Evolutionary conservation across 2,797 vertebrate species (phyloP), one percentile per base, ranked within the genome.

Genomic region (Eupleurogrammus muticus): DNA sequence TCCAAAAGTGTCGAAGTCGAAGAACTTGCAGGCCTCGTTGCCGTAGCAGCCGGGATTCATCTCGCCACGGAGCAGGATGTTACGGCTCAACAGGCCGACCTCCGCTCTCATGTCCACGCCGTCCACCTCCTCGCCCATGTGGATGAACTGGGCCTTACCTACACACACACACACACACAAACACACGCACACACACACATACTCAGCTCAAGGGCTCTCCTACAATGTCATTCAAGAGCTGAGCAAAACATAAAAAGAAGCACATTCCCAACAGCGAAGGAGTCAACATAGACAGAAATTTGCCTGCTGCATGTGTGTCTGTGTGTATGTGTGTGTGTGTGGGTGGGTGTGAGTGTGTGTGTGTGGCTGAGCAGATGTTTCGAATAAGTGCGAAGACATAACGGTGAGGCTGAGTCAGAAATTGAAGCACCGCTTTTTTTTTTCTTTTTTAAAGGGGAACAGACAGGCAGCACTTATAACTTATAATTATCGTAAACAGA

Each of bases 51-150:
- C 7, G 0, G 79, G 71, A 80, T 98, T 94, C 95, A 95, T 94
- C 92, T 97, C 96, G 0, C 97, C 98, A 68, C 82, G 91, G 56
- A 99, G 68, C 54, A 95, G 73, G 1, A 99, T 66, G 70, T 98
- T 98, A 28, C 94, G 95, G 66, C 85, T 98, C 76, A 99, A 93
- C 53, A 99, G 92, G 17, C 96, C 97, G 2, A 99, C 97, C 79
- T 99, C 98, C 0, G 97, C 98, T 42, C 97, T 82, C 97, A 99
- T 97, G 87, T 99, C 98, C 5, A 99, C 92, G 0, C 97, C 97
- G 0, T 99, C 97, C 0, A 97, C 79, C 20, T 94, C 90, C 83
- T 97, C 95, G 0, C 98, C 97, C 0, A 91, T 80, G 79, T 99
- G 98, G 58, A 96, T 87, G 77, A 96, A 99, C 1, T n/a, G 70